Conservation (phyloP, 2,113 vertebrate species). For the Pardalotus punctatus region DNA sequence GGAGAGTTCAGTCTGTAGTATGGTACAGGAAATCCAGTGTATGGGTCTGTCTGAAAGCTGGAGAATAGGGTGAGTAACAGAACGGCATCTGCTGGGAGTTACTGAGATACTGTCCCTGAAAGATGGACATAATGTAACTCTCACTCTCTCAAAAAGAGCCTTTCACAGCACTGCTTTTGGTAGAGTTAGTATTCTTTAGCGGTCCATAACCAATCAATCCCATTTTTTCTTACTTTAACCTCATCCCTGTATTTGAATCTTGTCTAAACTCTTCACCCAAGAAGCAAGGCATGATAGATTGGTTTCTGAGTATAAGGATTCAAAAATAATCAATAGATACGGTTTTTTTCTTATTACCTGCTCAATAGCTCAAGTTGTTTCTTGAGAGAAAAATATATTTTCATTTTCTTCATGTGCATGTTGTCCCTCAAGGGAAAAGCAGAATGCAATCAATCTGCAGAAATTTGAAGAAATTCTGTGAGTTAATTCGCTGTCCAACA, state of each 20-base stretch:
- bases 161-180: background rate
- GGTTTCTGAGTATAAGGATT: background rate
- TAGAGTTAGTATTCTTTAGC: background rate
- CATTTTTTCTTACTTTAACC: background rate
- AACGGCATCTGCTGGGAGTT: background rate
- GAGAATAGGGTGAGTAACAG: background rate
- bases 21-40: background rate
- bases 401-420: background rate
- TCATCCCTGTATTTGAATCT: background rate
- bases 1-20: background rate
- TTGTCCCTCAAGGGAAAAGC: background rate
- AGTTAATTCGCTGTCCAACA: background rate
- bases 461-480: background rate
- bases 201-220: fast-evolving
- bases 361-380: background rate
- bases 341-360: background rate
- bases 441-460: background rate
- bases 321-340: background rate
- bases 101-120: background rate
- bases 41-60: background rate
- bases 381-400: background rate
- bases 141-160: background rate
- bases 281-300: background rate
- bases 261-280: background rate
- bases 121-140: background rate